Evolutionary conservation across 2,113 vertebrate species (phyloP).

Genomic region (Arenaria interpres): DNA sequence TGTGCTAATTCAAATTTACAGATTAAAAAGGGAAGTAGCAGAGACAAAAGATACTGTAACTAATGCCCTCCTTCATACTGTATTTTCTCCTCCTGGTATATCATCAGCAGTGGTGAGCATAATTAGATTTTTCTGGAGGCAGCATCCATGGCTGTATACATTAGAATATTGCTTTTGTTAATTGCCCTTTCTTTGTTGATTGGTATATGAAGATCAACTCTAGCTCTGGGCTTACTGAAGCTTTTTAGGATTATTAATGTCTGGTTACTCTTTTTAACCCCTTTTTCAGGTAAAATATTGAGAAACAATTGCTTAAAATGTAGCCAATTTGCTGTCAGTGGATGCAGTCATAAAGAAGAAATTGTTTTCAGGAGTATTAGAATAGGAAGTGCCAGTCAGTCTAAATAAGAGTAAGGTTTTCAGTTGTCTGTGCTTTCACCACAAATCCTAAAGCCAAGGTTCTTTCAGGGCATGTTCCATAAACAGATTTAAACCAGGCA

Average conservation of each 20-base stretch:
- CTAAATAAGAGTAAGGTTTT: neutral
- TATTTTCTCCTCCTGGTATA: neutral
- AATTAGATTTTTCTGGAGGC: conserved; percentile 30
- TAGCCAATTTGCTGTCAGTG: neutral
- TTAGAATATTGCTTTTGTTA: conserved; percentile 6
- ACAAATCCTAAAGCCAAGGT: neutral
- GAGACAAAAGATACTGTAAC: neutral
- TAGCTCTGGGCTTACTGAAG: neutral
- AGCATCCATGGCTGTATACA: neutral
- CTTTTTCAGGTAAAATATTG: neutral
- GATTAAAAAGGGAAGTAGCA: neutral
- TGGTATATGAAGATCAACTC: neutral
- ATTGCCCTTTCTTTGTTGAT: conserved; percentile 6
- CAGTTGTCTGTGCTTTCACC: neutral
- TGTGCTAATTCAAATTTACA: neutral
- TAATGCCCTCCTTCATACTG: neutral
- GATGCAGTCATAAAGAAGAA: neutral
- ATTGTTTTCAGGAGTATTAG: neutral
- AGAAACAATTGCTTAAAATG: neutral
- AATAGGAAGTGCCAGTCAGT: neutral
- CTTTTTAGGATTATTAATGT: neutral
- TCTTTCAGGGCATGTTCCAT: neutral
- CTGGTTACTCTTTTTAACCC: neutral
- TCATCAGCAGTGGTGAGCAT: neutral
- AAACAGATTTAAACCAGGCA: neutral